Evolutionary conservation across 2,888 invertebrate genomes (phyloP), one percentile per base, ranked within the genome.

Genomic region (Tolmerus cingulatus): DNA sequence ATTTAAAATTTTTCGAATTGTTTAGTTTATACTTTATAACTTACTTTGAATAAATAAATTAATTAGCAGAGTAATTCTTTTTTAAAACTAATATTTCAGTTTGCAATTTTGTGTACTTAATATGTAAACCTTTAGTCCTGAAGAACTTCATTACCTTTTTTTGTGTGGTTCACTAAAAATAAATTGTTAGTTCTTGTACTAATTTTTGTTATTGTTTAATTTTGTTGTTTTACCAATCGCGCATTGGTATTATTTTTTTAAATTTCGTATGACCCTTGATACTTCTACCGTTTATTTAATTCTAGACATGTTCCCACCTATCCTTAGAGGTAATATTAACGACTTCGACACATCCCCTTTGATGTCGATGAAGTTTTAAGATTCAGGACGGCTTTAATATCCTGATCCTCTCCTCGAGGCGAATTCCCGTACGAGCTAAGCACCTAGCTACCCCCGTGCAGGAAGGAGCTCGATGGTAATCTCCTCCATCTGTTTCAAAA

Each of bases 401-500:
- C 66, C 12, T 66, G 9, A 66, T 66, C 66, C 14, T 23, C 66
- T 23, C 27, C 27, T 66, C 8, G 27, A 57, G 19, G 46, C 16
- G 57, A 57, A 57, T 19, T 3, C 23, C 9, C 57, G 57, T 23
- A 57, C 57, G 66, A 46, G 27, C 27, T 66, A 66, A 66, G 66
- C 2, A 40, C 2, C 34, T 57, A 57, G 66, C 27, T 27, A 12
- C 66, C 66, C 66, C 66, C 23, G 66, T 66, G 27, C 27, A 12
- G 66, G 7, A 51, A 51, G 79, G 16, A 46, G 51, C 30, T 27
- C 14, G 51, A 51, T 55, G 30, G 46, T 79, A 79, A 79, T 79
- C 79, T 51, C 30, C 51, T 79, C 55, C 79, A 79, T 79, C 79
- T 79, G 79, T 79, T 79, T 51, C 79, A 51, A 51, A 79, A 23